These are phyloP conservation scores for Corvus moneduloides DNA, from an alignment of 2,113 vertebrate species.

Conservation along the genomic window DNA sequence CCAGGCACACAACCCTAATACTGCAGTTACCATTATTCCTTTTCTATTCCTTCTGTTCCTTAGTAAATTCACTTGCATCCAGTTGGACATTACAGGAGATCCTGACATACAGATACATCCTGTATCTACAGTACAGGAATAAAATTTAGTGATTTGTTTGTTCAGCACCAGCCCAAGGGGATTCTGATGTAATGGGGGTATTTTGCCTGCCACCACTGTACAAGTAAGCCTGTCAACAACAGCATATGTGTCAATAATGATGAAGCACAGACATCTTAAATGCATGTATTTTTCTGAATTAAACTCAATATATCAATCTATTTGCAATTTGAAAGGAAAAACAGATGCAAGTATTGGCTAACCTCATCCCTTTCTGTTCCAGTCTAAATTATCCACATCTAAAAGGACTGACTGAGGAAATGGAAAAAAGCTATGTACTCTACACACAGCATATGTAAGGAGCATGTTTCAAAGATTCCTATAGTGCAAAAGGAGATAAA, in stretches of 20 bases:
- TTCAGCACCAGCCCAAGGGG: not conserved
- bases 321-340: not conserved
- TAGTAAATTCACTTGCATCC: not conserved
- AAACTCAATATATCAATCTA: not conserved
- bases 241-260: not conserved
- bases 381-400: not conserved
- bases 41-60: not conserved
- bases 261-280: not conserved
- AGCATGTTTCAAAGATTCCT: not conserved
- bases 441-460: not conserved
- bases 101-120: not conserved
- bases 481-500: not conserved
- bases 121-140: not conserved
- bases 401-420: not conserved
- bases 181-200: not conserved
- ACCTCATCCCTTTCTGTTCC: not conserved
- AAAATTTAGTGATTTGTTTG: not conserved
- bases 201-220: not conserved
- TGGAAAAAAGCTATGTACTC: not conserved
- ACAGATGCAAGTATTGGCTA: not conserved
- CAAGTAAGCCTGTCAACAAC: not conserved
- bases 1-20: not conserved
- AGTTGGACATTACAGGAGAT: not conserved
- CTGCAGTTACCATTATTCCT: not conserved
- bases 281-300: not conserved